Percentiles rank a stretch among this genome's conserved stretches.
phyloP scores from a whole-genome alignment of 2,888 invertebrate species.

The Trissoscelio sp. region DNA sequence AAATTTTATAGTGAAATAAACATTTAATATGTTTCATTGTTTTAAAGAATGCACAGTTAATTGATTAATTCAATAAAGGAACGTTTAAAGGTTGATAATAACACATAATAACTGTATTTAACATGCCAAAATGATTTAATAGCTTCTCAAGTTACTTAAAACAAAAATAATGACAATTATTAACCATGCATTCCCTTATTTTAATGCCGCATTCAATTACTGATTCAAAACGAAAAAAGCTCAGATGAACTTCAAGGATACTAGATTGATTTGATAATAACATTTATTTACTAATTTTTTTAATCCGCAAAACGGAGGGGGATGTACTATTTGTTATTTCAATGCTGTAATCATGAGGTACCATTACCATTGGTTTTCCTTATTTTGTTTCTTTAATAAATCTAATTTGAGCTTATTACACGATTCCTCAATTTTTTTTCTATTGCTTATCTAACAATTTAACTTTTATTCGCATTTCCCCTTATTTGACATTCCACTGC shows the following conservation, averaged over 20 bases:
- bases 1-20: neutral
- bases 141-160: neutral
- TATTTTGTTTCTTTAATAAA: constrained; percentile 39
- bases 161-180: neutral
- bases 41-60: neutral
- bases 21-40: neutral
- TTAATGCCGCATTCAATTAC: constrained; percentile 10
- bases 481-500: constrained; percentile 57
- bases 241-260: constrained; percentile 20
- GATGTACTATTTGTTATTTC: constrained; percentile 26
- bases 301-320: constrained; percentile 7
- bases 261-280: constrained; percentile 23
- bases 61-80: too few species aligned
- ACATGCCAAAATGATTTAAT: constrained; percentile 2
- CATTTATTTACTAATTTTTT: constrained; percentile 29
- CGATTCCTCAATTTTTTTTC: constrained; percentile 29
- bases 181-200: neutral
- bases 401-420: constrained; percentile 45
- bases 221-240: neutral
- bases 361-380: constrained; percentile 46
- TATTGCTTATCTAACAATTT: constrained; percentile 52
- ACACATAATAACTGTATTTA: constrained; percentile 3
- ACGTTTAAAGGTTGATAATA: too few species aligned
- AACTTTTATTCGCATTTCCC: constrained; percentile 48
- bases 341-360: constrained; percentile 9